phyloP scores from a whole-genome alignment of 2,113 vertebrate species.

The Muntiacus muntjak region DNA sequence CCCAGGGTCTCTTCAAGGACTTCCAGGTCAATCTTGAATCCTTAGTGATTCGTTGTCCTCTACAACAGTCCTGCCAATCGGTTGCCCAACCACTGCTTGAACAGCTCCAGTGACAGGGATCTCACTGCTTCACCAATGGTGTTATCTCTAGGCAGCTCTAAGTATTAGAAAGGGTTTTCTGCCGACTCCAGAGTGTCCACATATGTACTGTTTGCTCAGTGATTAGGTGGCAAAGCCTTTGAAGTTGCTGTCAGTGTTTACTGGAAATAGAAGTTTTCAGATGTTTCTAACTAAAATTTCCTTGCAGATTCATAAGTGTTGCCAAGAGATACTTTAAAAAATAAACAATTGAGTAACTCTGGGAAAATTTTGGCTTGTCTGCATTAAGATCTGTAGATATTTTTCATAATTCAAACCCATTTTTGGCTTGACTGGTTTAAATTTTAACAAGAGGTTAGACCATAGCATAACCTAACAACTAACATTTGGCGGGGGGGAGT shows the following conservation, averaged over 20 bases:
- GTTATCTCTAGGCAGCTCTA: neutral
- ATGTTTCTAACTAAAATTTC: constrained; percentile 69
- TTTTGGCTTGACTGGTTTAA: constrained; percentile 65
- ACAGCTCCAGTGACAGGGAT: neutral
- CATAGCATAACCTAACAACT: constrained; percentile 39
- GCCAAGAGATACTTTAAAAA: constrained; percentile 42
- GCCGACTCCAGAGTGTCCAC: neutral
- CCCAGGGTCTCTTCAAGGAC: neutral
- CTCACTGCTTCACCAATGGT: neutral
- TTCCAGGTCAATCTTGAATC: neutral
- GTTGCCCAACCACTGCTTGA: neutral
- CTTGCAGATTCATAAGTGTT: constrained; percentile 10
- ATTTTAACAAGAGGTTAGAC: constrained; percentile 56
- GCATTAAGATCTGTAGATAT: constrained; percentile 67
- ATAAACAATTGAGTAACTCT: constrained; percentile 65
- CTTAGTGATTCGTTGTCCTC: neutral
- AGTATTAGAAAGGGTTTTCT: neutral
- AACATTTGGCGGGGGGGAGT: constrained; percentile 25
- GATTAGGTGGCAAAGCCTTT: constrained; percentile 34
- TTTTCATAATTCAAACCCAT: constrained; percentile 41
- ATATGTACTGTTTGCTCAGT: neutral
- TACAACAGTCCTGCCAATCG: neutral
- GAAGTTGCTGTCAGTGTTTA: constrained; percentile 51
- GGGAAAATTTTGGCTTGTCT: constrained; percentile 59
- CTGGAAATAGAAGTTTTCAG: constrained; percentile 65